Evolutionary conservation across 2,888 invertebrate genomes (phyloP).

Genomic region (Microplitis deprimator): DNA sequence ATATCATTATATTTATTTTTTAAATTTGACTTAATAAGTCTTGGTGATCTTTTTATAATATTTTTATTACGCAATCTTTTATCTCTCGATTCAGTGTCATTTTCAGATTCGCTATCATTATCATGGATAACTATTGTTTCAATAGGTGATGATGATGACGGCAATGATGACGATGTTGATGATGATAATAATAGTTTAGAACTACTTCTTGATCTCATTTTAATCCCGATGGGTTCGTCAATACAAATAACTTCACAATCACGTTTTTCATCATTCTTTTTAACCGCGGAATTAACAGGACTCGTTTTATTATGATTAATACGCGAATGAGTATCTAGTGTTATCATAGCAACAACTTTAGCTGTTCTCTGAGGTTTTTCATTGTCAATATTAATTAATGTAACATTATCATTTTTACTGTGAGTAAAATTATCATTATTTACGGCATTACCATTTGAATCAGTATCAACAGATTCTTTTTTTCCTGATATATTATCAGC

Average conservation of each 20-base stretch:
- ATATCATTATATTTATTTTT: slow-evolving; percentile 48
- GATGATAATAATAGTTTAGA: slow-evolving; percentile 37
- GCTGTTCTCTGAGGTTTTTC: slow-evolving; percentile 68
- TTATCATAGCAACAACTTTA: slow-evolving; percentile 66
- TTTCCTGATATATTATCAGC: neutral
- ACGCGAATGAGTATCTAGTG: slow-evolving; percentile 58
- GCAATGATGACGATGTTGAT: slow-evolving; percentile 14
- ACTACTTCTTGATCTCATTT: slow-evolving; percentile 28
- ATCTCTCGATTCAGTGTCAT: slow-evolving; percentile 35
- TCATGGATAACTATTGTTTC: slow-evolving; percentile 45
- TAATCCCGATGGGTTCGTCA: slow-evolving; percentile 12
- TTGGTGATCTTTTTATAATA: slow-evolving; percentile 19
- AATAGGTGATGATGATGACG: slow-evolving; percentile 9
- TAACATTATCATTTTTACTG: slow-evolving; percentile 20
- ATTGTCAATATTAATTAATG: slow-evolving; percentile 37
- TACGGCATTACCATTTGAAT: slow-evolving; percentile 56
- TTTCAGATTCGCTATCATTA: slow-evolving; percentile 59
- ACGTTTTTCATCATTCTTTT: slow-evolving; percentile 33
- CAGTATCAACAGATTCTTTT: slow-evolving; percentile 42
- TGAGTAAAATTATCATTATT: slow-evolving; percentile 34
- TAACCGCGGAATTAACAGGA: slow-evolving; percentile 35
- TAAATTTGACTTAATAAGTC: slow-evolving; percentile 23
- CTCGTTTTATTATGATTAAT: slow-evolving; percentile 44
- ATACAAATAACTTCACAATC: slow-evolving; percentile 9
- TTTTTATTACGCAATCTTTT: slow-evolving; percentile 25